phyloP scores from a whole-genome alignment of 2,888 invertebrate species.

The Nysson spinosus region DNA sequence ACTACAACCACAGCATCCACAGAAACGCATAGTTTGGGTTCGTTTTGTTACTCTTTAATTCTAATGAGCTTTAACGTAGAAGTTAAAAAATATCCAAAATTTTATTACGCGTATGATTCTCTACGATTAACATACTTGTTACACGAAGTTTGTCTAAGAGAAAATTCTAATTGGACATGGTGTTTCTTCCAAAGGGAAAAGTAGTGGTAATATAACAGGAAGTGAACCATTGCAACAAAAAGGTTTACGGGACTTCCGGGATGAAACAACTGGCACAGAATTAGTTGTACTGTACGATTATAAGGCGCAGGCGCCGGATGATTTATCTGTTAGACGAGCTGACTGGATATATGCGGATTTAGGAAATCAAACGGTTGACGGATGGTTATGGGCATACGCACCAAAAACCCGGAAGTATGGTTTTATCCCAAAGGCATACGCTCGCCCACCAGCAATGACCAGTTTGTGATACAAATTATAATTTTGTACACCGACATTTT shows the following conservation, averaged over 20 bases:
- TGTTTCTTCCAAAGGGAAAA: slow-evolving; percentile 57
- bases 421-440: slow-evolving; percentile 96
- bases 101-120: no score
- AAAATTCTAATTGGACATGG: no score
- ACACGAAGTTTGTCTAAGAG: no score
- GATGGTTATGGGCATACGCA: slow-evolving; percentile 97
- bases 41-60: not conserved
- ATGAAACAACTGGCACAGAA: slow-evolving; percentile 85
- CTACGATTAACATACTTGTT: no score
- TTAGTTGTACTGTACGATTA: slow-evolving; percentile 97
- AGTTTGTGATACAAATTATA: slow-evolving; percentile 80
- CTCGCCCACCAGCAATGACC: slow-evolving; percentile 94
- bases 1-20: slow-evolving; percentile 61
- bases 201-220: slow-evolving; percentile 66
- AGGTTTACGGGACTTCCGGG: slow-evolving; percentile 73
- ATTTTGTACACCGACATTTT: slow-evolving; percentile 61
- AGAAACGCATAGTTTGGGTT: slow-evolving; percentile 73
- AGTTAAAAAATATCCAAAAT: not conserved
- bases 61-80: not conserved
- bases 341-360: slow-evolving; percentile 98
- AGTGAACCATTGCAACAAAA: slow-evolving; percentile 70
- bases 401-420: slow-evolving; percentile 95
- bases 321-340: slow-evolving; percentile 92
- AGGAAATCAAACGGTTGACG: slow-evolving; percentile 95
- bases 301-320: slow-evolving; percentile 96